Base-by-base conservation (phyloP, 2,113 vertebrate species). In the Salminus brasiliensis region DNA sequence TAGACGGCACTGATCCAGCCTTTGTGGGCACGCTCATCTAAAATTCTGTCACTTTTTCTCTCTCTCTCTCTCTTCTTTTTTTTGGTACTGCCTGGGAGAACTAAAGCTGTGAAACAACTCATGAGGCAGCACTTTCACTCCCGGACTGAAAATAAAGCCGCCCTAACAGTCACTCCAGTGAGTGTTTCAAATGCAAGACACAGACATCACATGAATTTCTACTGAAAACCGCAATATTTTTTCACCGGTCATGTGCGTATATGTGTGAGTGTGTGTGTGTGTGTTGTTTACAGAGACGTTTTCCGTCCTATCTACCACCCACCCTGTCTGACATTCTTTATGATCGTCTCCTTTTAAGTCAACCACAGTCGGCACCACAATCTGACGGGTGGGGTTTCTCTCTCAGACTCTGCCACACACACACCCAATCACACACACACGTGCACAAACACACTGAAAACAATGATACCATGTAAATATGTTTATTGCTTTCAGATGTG, bases 301-400 rank as follows among this genome's bases (percentile, higher is more conserved):
- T 76, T 69, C 29, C 53, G 41, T 57, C 52, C 43, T 78, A 78
- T 70, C 36, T 39, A 4, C 52, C 67, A 39, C 66, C 66, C 66
- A 69, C 76, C 76, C 76, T 70, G 76, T 78, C 76, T 78, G 76
- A 78, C 70, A 47, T 9, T 59, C 21, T 4, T 27, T 69, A 25
- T 29, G 47, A 27, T 59, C 34, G 65, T 66, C 62, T 66, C 32
- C 36, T 21, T 39, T 39, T 39, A 66, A 66, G 62, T 68, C 12
- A 69, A 78, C 76, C 76, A 60, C 76, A 78, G 76, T 60, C 66
- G 27, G 29, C 27, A 60, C 76, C 76, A 70, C 76, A 78, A 70
- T 43, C 65, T 78, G 76, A 60, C 36, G 67, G 18, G 75, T 78
- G 34, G 34, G 23, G 39, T 67, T 43, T 69, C 39, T 70, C 63